Base-by-base conservation (phyloP, 2,888 invertebrate genomes). In the Pristionchus mayeri region DNA sequence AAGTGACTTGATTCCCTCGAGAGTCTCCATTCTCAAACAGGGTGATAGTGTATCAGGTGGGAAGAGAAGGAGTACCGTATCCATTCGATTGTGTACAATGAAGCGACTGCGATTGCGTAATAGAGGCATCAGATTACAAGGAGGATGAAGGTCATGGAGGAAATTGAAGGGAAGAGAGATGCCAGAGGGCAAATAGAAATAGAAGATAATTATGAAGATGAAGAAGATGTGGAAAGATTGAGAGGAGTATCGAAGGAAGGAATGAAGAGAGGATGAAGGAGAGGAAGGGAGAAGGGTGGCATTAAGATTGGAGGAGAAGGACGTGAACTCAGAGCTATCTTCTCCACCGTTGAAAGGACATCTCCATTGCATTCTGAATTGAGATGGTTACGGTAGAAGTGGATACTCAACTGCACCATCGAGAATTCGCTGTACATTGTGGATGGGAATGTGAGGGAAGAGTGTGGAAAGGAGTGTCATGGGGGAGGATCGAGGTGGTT, bases 391-490 rank as follows among this genome's bases (percentile, higher is more conserved):
- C 34, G 63, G 48, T 80, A 75, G n/a, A 30, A 30, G 6, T 67
- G n/a, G 50, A 21, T 63, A 63, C 34, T 30, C 2, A 34, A 63
- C 11, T 2, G 18, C 48, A 87, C 87, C 95, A 88, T 97, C 96
- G 71, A 98, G 94, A n/a, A 97, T 96, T 88, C 97, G 94, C 93
- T 98, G 97, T 81, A 98, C 94, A 0, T 97, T 97, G 0, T 96
- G 54, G 57, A 85, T 89, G 40, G 91, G 88, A 90, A 96, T 96
- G 60, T 93, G 90, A 0, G 97, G 97, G 93, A 98, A 98, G 52
- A 98, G 94, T 89, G 96, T 95, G 18, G 96, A 95, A 63, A 98
- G 94, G 94, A 98, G 96, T 90, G 97, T 97, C 75, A 94, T 87
- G 16, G 94, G 93, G 11, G 91, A 96, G 13, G 84, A 37, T 63